Percentiles rank a stretch among this genome's conserved stretches.
Conservation (phyloP, 1,140 invertebrate species). For the Acromyrmex charruanus region DNA sequence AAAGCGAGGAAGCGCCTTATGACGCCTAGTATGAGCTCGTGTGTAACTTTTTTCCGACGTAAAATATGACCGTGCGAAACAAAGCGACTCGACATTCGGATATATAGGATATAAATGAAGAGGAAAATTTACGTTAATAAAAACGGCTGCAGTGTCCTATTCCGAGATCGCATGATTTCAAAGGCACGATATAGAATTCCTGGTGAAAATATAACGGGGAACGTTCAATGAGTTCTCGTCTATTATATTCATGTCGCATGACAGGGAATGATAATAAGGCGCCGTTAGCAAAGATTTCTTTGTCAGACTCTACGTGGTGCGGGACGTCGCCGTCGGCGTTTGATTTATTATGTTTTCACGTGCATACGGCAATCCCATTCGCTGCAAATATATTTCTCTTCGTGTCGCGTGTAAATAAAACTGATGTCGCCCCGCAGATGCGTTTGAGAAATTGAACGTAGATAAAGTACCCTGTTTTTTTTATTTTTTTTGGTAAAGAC, state of each 20-base stretch:
- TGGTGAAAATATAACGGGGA: slow-evolving; percentile 31
- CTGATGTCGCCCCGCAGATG: slow-evolving; percentile 48
- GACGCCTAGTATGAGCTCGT: background rate
- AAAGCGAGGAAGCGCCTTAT: background rate
- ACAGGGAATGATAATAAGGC: slow-evolving; percentile 68
- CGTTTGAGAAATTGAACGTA: slow-evolving; percentile 50
- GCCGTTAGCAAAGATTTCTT: slow-evolving; percentile 66
- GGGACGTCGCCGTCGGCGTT: slow-evolving; percentile 51
- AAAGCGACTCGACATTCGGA: slow-evolving; percentile 36
- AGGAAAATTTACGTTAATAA: slow-evolving; percentile 62
- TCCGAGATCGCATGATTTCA: slow-evolving; percentile 50
- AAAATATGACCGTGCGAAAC: slow-evolving; percentile 43
- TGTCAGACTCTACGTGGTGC: slow-evolving; percentile 24
- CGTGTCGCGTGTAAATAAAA: slow-evolving; percentile 53
- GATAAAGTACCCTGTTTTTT: background rate
- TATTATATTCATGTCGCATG: slow-evolving; percentile 64
- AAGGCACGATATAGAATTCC: slow-evolving; percentile 43
- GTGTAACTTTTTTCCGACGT: slow-evolving; percentile 20
- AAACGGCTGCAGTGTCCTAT: slow-evolving; percentile 35
- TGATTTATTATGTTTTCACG: slow-evolving; percentile 59
- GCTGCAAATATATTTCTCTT: slow-evolving; percentile 46
- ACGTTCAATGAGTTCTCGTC: slow-evolving; percentile 61
- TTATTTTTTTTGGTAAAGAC: background rate
- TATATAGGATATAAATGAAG: slow-evolving; percentile 52
- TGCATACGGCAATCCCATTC: slow-evolving; percentile 55